These are phyloP conservation scores for Myotis daubentonii DNA, from an alignment of 2,797 vertebrate species.

Conservation along the genomic window DNA sequence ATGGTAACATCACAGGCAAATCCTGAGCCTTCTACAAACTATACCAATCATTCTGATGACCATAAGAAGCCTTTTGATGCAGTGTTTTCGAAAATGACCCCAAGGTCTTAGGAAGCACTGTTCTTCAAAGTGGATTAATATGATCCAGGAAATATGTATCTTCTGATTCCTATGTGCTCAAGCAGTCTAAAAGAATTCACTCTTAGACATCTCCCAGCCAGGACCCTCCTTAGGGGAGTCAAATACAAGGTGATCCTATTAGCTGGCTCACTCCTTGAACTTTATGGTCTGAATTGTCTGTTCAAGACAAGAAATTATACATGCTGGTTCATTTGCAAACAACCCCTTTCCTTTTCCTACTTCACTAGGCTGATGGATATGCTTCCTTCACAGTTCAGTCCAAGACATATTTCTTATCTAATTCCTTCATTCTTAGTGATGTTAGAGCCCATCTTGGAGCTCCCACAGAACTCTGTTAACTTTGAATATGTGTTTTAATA, in stretches of 20 bases:
- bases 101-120: background rate
- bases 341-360: background rate
- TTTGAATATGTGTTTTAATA: slow-evolving; percentile 1
- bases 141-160: slow-evolving; percentile 15
- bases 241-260: background rate
- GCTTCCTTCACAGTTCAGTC: slow-evolving; percentile 1
- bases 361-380: background rate
- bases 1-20: background rate
- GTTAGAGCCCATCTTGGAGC: background rate
- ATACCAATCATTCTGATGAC: background rate
- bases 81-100: slow-evolving; percentile 18
- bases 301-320: background rate
- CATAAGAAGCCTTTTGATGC: background rate
- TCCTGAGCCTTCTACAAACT: background rate
- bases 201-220: background rate
- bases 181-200: slow-evolving; percentile 16
- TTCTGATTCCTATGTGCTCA: background rate
- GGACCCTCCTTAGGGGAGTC: background rate
- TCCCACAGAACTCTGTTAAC: slow-evolving; percentile 27
- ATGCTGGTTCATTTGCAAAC: background rate
- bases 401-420: slow-evolving; percentile 5
- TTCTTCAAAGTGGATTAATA: slow-evolving; percentile 28
- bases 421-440: slow-evolving; percentile 26
- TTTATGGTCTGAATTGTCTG: background rate
- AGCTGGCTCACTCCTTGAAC: background rate